phyloP scores from a whole-genome alignment of 2,113 vertebrate genomes.

The Corythornis cristatus region DNA sequence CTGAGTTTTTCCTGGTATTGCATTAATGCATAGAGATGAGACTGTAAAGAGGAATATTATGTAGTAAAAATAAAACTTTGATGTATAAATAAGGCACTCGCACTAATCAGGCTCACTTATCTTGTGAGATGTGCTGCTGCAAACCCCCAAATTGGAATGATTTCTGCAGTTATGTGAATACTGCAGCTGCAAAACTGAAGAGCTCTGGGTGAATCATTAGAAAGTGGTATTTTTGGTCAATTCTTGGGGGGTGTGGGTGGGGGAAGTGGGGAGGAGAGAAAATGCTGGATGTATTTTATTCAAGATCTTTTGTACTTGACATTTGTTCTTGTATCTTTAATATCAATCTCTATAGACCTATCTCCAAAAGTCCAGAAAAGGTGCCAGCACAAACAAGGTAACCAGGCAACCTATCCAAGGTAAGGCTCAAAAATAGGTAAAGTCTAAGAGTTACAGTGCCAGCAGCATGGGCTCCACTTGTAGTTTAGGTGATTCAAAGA shows the following conservation, averaged over 20 bases:
- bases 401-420: background rate
- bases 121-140: background rate
- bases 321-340: constrained; percentile 4
- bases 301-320: background rate
- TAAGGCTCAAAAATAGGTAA: background rate
- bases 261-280: constrained; percentile 15
- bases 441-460: background rate
- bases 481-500: background rate
- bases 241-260: constrained; percentile 27
- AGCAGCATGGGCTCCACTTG: background rate
- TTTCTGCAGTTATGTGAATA: constrained; percentile 29
- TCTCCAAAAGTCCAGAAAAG: background rate
- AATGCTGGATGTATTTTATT: background rate
- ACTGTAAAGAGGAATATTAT: background rate
- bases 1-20: background rate
- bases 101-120: constrained; percentile 53
- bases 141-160: constrained; percentile 8
- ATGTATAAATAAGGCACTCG: constrained; percentile 32
- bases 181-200: constrained; percentile 55
- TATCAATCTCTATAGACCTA: background rate
- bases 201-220: constrained; percentile 60
- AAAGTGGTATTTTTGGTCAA: constrained; percentile 60
- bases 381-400: background rate
- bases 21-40: background rate
- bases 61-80: constrained; percentile 20